Base-by-base conservation (phyloP, 2,113 vertebrate genomes). In the Grantiella picta region DNA sequence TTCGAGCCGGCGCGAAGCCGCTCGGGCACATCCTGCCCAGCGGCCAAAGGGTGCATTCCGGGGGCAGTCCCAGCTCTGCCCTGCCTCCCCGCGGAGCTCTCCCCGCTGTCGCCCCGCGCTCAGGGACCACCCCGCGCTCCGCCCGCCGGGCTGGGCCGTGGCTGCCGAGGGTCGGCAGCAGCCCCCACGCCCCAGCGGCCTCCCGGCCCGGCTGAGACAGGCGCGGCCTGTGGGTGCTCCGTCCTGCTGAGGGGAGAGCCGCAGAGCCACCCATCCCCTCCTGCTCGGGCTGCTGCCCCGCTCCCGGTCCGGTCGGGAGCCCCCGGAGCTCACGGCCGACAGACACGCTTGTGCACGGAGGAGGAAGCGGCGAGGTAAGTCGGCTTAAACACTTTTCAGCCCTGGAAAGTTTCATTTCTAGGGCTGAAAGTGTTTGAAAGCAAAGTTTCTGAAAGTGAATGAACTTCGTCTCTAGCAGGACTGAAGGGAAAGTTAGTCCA, bases 311-410 rank as follows among this genome's bases (percentile, higher is more conserved):
- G 33, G 25, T 11, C 5, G 1, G 45, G 44, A 35, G 28, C 14
- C 27, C 29, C 52, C 77, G 22, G 42, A 42, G 35, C 3, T n/a
- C 3, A 1, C 44, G 3, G 68, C 66, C 6, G 54, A 31, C 52
- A 1, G 17, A 14, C 38, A 1, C 11, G 2, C 11, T 10, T 3
- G 49, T 65, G 25, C 54, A 1, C 11, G 0, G 28, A 4, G 42
- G 11, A 66, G 31, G 70, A 71, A 10, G 20, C 0, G 18, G 38
- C 0, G 57, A 36, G 95, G 90, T 90, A 52, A 91, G 95, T 52
- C 4, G 21, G 36, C 29, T 35, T 10, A 24, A 25, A 2, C 40
- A 1, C 17, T 5, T 5, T 53, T 16, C 44, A 64, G 36, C 35
- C 12, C 3, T 47, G 28, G 12, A 15, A 79, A 11, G 38, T 38